A percentile compares a stretch with the other conserved stretches of the same genome.
These are phyloP conservation scores for Scelioninae gen. 2 DNA, from an alignment of 2,888 invertebrate species.

Conservation along the genomic window DNA sequence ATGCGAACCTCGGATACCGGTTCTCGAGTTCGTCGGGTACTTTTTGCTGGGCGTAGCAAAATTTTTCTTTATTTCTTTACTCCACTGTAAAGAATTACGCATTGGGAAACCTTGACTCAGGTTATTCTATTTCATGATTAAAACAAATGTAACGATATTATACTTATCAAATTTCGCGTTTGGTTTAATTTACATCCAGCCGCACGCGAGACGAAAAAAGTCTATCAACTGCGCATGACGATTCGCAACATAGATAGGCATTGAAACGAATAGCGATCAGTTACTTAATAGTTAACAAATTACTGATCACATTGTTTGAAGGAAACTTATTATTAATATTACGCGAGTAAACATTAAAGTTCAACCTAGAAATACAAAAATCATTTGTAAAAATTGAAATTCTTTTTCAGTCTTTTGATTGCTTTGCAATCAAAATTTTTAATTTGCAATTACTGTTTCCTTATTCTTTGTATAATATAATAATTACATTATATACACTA, in stretches of 20 bases:
- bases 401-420: too few relatives aligned
- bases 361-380: too few relatives aligned
- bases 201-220: conserved; percentile 19
- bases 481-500: too few relatives aligned
- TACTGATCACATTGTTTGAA: too few relatives aligned
- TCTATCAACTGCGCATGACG: conserved; percentile 19
- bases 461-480: too few relatives aligned
- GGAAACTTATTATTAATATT: too few relatives aligned
- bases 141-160: conserved; percentile 19
- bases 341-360: too few relatives aligned
- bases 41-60: conserved; percentile 10
- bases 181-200: conserved; percentile 33
- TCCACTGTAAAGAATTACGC: conserved; percentile 18
- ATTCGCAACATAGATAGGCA: conserved; percentile 1
- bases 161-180: conserved; percentile 30
- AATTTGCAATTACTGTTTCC: too few relatives aligned
- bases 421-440: too few relatives aligned
- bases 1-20: conserved; percentile 41
- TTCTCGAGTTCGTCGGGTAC: conserved; percentile 33
- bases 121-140: conserved; percentile 33
- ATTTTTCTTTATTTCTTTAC: conserved; percentile 27
- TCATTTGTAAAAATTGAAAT: too few relatives aligned
- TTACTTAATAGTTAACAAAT: conserved; percentile 5
- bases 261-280: conserved; percentile 15
- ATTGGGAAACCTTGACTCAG: conserved; percentile 31